Percentiles rank a stretch among this genome's conserved stretches.
Evolutionary conservation across 2,888 invertebrate genomes (phyloP).

Genomic region (Heliconius erato): DNA sequence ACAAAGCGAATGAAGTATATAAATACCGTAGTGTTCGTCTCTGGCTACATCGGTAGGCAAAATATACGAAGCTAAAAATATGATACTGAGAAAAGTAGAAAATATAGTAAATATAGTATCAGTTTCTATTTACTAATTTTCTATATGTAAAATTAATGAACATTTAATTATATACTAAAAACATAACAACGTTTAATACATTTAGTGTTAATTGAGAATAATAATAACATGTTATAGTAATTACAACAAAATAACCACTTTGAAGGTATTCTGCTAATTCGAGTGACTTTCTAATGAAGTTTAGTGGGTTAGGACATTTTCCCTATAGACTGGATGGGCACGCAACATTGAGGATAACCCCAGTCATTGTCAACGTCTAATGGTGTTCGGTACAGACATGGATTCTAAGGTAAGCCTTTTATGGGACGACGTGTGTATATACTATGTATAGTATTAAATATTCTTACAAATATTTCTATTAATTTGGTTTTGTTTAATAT

Average conservation of each 20-base stretch:
- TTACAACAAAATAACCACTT: constrained; percentile 39
- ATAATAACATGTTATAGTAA: constrained; percentile 20
- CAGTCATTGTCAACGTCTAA: constrained; percentile 63
- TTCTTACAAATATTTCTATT: too few relatives aligned
- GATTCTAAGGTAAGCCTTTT: constrained; percentile 68
- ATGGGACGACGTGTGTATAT: neutral
- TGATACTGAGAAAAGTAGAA: too few relatives aligned
- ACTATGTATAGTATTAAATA: neutral
- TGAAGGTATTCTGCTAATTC: constrained; percentile 16
- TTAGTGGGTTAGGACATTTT: constrained; percentile 58
- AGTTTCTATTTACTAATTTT: neutral
- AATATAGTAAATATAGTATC: neutral
- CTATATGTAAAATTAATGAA: neutral
- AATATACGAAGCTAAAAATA: too few relatives aligned
- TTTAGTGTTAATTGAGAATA: constrained; percentile 3
- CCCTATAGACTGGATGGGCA: constrained; percentile 59
- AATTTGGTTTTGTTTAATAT: too few relatives aligned
- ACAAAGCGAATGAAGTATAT: too few relatives aligned
- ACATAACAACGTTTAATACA: neutral
- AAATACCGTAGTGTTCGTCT: too few relatives aligned
- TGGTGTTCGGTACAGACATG: constrained; percentile 63
- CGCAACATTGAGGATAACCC: constrained; percentile 58
- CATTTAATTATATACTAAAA: constrained; percentile 1
- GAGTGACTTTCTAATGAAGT: constrained; percentile 49
- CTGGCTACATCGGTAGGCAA: too few relatives aligned